Conservation (phyloP, 2,888 invertebrate species). For the Schrankia costaestrigalis region DNA sequence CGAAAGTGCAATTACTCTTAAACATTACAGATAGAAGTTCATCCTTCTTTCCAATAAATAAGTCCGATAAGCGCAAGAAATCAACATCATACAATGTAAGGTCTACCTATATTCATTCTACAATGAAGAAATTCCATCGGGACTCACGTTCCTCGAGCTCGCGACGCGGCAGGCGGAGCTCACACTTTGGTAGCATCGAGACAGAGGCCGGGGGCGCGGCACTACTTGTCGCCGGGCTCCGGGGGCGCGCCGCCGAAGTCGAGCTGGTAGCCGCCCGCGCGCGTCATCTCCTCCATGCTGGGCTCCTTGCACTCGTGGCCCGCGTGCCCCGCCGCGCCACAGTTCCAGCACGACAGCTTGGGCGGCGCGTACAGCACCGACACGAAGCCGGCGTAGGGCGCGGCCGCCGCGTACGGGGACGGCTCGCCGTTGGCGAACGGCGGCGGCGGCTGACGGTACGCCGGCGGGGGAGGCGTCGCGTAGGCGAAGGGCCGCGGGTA, state of each 20-base stretch:
- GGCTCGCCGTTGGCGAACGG: slow-evolving; percentile 74
- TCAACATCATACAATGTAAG: slow-evolving; percentile 44
- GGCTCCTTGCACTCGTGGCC: slow-evolving; percentile 94
- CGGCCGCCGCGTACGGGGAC: slow-evolving; percentile 66
- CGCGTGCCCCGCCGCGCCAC: slow-evolving; percentile 91
- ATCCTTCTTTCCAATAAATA: slow-evolving; percentile 38
- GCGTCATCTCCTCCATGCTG: slow-evolving; percentile 95
- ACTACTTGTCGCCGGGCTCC: slow-evolving; percentile 66
- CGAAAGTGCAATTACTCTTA: slow-evolving; percentile 65
- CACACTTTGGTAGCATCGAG: slow-evolving; percentile 50
- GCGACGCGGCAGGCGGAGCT: too few species aligned
- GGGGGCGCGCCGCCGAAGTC: slow-evolving; percentile 81
- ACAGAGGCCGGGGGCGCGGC: slow-evolving; percentile 22
- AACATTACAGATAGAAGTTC: slow-evolving; percentile 38
- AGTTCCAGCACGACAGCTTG: slow-evolving; percentile 93
- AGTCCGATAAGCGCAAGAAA: slow-evolving; percentile 50
- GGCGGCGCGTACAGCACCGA: slow-evolving; percentile 81
- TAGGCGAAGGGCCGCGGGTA: slow-evolving; percentile 66
- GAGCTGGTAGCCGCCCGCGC: slow-evolving; percentile 84
- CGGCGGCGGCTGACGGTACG: slow-evolving; percentile 66
- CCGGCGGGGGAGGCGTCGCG: slow-evolving; percentile 64
- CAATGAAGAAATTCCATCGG: slow-evolving; percentile 39
- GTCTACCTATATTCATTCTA: slow-evolving; percentile 42
- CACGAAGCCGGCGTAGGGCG: slow-evolving; percentile 68
- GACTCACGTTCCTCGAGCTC: too few species aligned